Conservation (phyloP, 2,113 vertebrate species). For the Hippolais icterina region DNA sequence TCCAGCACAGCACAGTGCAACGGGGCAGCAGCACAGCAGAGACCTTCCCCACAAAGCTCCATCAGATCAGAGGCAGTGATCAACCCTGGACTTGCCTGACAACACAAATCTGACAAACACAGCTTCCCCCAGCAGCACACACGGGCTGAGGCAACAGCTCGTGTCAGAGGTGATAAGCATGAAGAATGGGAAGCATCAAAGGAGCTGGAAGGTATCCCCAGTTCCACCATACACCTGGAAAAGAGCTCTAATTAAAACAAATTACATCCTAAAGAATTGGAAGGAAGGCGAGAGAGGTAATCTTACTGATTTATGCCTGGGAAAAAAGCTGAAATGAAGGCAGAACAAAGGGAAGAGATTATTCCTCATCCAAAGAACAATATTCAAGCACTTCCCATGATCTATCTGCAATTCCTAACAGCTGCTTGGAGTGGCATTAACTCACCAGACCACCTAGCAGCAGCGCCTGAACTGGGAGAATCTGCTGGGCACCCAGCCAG, state of each 20-base stretch:
- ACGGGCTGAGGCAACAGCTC: neutral
- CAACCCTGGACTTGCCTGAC: neutral
- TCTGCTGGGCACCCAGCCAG: neutral
- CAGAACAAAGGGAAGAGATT: neutral
- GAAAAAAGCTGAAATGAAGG: neutral
- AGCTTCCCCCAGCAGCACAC: neutral
- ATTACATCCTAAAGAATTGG: neutral
- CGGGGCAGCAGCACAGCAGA: neutral
- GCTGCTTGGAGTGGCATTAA: neutral
- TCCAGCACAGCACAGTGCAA: neutral
- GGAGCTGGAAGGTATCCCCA: neutral
- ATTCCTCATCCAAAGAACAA: neutral
- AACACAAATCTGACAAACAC: neutral
- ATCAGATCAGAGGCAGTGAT: neutral
- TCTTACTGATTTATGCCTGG: neutral
- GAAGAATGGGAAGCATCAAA: neutral
- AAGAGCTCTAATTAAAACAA: neutral
- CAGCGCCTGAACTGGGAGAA: neutral
- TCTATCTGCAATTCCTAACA: neutral
- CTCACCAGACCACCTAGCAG: neutral
- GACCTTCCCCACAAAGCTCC: neutral
- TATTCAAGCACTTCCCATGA: neutral
- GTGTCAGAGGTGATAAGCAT: neutral
- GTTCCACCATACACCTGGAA: neutral
- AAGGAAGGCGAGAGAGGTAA: neutral